Base-by-base conservation (phyloP, 2,888 invertebrate genomes). In the Orthosia gothica region DNA sequence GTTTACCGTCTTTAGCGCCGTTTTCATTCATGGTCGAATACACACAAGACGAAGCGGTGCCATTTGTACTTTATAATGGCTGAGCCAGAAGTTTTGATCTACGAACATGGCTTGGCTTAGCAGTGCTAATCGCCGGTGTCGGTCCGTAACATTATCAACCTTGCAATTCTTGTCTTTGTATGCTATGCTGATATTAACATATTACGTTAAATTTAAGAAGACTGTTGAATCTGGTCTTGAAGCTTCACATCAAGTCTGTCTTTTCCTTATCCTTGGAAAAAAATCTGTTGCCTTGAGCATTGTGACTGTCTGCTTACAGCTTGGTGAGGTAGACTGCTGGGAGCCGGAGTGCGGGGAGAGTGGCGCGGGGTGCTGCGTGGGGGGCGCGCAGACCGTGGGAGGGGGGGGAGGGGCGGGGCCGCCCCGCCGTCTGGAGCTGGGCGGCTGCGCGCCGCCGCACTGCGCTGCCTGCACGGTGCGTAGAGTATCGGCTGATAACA, bases 271-370 rank as follows among this genome's bases (percentile, higher is more conserved):
- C 40, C 40, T 40, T 40, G 40, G 40, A 40, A 40, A 7, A 32
- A 32, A 32, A 32, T 32, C 32, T 32, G 32, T 32, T 40, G 7
- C 9, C 40, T 40, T 40, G 40, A 40, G 40, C 9, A 40, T 40
- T 40, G 58, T 71, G 62, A 18, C 9, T 73, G 57, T 70, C 49
- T 70, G 65, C 58, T 90, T 95, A 74, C 94, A 98, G 98, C 97
- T 98, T 90, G 99, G 99, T 67, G 98, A 99, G 95, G 97, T 98
- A 88, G 99, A 99, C 97, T 99, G 99, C 93, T 98, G 98, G 98
- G 98, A 98, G 90, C 97, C 98, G 93, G 98, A 98, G 92, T 99
- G 99, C 94, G 98, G 98, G 97, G 95, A 98, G 98, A 94, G 72
- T 98, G 94, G 93, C 75, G 93, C 91, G 70, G 93, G 98, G 97